Evolutionary conservation across 2,888 invertebrate genomes (phyloP).

Genomic region (Autographa gamma): DNA sequence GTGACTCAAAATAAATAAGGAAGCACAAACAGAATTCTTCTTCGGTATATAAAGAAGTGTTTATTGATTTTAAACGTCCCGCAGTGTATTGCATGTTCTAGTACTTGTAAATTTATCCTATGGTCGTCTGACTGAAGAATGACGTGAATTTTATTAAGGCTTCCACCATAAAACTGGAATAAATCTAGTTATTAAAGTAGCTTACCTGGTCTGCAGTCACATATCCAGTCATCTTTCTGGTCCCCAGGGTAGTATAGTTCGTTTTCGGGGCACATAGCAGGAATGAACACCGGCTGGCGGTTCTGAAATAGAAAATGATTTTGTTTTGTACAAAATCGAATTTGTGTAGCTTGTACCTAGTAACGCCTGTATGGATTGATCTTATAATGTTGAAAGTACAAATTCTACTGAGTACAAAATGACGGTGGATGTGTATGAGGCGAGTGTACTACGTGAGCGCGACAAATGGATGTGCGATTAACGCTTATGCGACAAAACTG

Average conservation of each 20-base stretch:
- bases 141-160: not conserved
- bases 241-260: conserved; percentile 92
- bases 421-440: too few relatives aligned
- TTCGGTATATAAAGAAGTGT: not conserved
- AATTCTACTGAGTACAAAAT: too few relatives aligned
- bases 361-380: too few relatives aligned
- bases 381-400: too few relatives aligned
- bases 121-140: too few relatives aligned
- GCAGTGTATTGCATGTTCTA: not conserved
- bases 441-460: too few relatives aligned
- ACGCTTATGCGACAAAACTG: too few relatives aligned
- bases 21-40: not conserved
- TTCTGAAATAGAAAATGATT: conserved; percentile 67
- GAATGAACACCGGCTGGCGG: conserved; percentile 88
- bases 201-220: conserved; percentile 89
- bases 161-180: not conserved
- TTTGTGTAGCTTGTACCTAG: too few relatives aligned
- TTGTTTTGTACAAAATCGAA: too few relatives aligned
- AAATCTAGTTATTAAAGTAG: not conserved
- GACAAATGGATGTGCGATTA: too few relatives aligned
- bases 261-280: conserved; percentile 89
- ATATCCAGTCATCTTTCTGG: conserved; percentile 90
- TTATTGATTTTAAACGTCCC: not conserved
- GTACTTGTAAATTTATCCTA: too few relatives aligned
- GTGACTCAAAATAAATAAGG: not conserved